Evolutionary conservation across 30 jellyfish, hydroid and myxozoan species (phyloP).

Genomic region (Chrysaora quinquecirrha): DNA sequence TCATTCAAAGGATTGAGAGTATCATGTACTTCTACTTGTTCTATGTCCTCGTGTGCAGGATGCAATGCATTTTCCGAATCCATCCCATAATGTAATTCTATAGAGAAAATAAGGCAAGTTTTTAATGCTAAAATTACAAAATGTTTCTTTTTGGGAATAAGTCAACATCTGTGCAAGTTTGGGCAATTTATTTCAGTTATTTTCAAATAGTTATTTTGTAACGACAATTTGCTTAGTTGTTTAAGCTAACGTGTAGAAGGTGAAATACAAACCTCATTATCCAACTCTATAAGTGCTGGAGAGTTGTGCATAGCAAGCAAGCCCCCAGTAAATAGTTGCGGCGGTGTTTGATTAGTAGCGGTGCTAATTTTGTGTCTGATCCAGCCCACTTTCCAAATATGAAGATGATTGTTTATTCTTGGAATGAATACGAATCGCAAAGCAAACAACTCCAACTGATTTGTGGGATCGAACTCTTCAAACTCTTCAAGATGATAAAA

Average conservation of each 20-base stretch:
- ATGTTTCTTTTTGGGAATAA: too few relatives aligned
- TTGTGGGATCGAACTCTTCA: neutral
- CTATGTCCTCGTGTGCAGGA: neutral
- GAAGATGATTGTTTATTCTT: conserved; percentile 1
- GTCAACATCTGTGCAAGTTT: neutral
- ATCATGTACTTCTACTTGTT: neutral
- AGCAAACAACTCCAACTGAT: neutral
- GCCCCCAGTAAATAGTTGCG: neutral
- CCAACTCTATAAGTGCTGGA: neutral
- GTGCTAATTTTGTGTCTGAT: conserved; percentile 24
- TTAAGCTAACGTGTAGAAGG: neutral
- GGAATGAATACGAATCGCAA: conserved; percentile 20
- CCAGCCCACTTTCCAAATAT: conserved; percentile 54
- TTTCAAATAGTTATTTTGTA: neutral
- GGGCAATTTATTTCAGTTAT: neutral
- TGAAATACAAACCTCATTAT: neutral
- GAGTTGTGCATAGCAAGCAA: conserved; percentile 1
- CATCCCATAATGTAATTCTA: neutral
- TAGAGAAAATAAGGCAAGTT: neutral
- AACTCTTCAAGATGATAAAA: conserved; percentile 5
- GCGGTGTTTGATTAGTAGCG: neutral
- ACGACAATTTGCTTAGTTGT: neutral
- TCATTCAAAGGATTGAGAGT: neutral
- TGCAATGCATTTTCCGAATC: neutral
- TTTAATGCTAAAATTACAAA: neutral